phyloP scores from a whole-genome alignment of 2,888 invertebrate genomes.

The Drosophila putrida region DNA sequence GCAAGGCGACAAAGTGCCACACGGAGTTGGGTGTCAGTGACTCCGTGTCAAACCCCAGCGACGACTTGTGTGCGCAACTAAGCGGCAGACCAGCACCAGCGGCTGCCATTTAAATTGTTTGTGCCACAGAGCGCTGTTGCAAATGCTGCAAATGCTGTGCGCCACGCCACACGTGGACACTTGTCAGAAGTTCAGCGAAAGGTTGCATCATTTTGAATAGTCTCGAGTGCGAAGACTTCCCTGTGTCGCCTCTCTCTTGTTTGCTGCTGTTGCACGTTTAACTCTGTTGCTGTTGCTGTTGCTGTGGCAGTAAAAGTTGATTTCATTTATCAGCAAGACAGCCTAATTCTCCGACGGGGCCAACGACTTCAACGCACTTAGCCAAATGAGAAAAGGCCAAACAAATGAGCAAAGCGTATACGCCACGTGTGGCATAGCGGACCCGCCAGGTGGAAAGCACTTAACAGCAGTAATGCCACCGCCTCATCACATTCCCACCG shows the following conservation, averaged over 20 bases:
- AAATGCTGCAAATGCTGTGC: conserved; percentile 41
- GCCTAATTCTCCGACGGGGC: conserved; percentile 70
- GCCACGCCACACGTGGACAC: conserved; percentile 74
- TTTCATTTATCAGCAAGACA: conserved; percentile 65
- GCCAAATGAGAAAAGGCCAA: conserved; percentile 76
- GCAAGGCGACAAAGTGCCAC: conserved; percentile 50
- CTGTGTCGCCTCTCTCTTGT: neutral
- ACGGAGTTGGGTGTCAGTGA: conserved; percentile 35
- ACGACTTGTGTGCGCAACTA: conserved; percentile 73
- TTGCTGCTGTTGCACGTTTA: conserved; percentile 32
- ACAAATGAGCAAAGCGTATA: conserved; percentile 74
- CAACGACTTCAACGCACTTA: conserved; percentile 81
- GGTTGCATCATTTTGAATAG: conserved; percentile 47
- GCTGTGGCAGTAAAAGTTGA: conserved; percentile 43
- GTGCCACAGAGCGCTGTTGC: conserved; percentile 48
- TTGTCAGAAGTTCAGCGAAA: conserved; percentile 35
- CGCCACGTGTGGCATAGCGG: conserved; percentile 55
- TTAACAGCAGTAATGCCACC: conserved; percentile 48
- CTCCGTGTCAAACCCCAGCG: conserved; percentile 61
- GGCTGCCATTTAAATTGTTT: conserved; percentile 68
- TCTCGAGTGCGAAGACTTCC: conserved; percentile 58
- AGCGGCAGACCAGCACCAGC: conserved; percentile 63
- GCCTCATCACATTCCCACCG: conserved; percentile 3
- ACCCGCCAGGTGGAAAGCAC: conserved; percentile 72
- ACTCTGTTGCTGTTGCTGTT: conserved; percentile 9